phyloP scores from a whole-genome alignment of 2,113 vertebrate genomes.

The Hippopotamus amphibius region DNA sequence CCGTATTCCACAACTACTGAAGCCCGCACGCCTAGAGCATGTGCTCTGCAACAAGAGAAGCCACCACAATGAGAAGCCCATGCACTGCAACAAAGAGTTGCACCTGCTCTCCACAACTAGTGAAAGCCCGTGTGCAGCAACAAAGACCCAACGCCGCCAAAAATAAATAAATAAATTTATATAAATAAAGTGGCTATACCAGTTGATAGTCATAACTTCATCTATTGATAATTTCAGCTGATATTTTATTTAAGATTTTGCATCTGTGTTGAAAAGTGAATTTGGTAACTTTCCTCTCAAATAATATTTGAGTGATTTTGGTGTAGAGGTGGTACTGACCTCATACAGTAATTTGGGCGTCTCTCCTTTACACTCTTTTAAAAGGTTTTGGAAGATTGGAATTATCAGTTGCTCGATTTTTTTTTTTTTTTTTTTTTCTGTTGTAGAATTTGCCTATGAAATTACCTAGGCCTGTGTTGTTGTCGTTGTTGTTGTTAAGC shows the following conservation, averaged over 20 bases:
- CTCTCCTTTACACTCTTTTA: neutral
- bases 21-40: too few species aligned
- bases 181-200: too few species aligned
- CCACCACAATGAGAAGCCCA: too few species aligned
- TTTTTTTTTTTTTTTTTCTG: neutral
- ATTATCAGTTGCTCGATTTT: slow-evolving; percentile 9
- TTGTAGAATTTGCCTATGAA: neutral
- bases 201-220: neutral
- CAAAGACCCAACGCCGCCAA: too few species aligned
- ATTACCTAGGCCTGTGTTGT: neutral
- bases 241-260: slow-evolving; percentile 4
- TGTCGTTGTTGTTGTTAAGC: neutral
- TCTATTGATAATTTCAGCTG: neutral
- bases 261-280: slow-evolving; percentile 41
- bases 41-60: too few species aligned
- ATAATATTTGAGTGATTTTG: neutral
- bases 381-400: neutral
- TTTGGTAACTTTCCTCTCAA: slow-evolving; percentile 20
- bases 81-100: too few species aligned
- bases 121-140: too few species aligned
- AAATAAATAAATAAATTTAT: too few species aligned
- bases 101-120: too few species aligned
- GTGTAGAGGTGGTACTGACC: neutral
- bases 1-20: too few species aligned
- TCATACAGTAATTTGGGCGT: neutral